Evolutionary conservation across 1,140 invertebrate genomes (phyloP).

Genomic region (Phortica variegata): DNA sequence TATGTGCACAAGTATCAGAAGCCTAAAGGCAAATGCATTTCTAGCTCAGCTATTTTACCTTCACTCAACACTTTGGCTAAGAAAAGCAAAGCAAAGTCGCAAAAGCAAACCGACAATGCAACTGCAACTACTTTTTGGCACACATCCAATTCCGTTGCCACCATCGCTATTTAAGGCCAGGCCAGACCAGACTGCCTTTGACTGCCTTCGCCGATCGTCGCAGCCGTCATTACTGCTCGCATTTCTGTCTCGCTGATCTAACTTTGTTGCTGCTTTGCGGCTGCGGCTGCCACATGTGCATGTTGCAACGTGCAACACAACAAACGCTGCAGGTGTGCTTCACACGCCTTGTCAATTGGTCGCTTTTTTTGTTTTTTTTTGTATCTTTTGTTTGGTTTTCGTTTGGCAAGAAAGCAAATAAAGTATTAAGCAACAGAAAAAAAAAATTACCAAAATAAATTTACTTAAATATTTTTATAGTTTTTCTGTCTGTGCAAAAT

Average conservation of each 20-base stretch:
- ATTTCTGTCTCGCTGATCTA: constrained; percentile 11
- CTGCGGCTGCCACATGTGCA: constrained; percentile 33
- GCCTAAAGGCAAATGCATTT: constrained; percentile 30
- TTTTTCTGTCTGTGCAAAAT: no score
- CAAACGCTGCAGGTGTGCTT: constrained; percentile 41
- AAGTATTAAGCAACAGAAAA: no score
- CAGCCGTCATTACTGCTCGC: not conserved
- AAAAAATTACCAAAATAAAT: no score
- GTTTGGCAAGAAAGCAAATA: no score
- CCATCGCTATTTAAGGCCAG: constrained; percentile 26
- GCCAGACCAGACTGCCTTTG: constrained; percentile 2
- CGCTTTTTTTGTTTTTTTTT: constrained; percentile 16
- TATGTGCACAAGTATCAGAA: constrained; percentile 50
- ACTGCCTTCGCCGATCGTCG: not conserved
- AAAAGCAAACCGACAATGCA: no score
- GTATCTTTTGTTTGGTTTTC: constrained; percentile 16
- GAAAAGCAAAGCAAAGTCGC: no score
- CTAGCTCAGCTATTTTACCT: no score
- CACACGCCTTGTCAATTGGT: constrained; percentile 47
- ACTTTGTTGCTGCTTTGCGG: constrained; percentile 27
- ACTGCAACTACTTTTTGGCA: no score
- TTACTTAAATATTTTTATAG: no score
- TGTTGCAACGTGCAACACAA: no score
- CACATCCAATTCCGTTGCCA: constrained; percentile 5
- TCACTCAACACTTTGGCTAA: no score